A percentile compares a stretch with the other conserved stretches of the same genome.
These are phyloP conservation scores for Halichoerus grypus DNA, from an alignment of 2,113 vertebrate genomes.

Conservation along the genomic window DNA sequence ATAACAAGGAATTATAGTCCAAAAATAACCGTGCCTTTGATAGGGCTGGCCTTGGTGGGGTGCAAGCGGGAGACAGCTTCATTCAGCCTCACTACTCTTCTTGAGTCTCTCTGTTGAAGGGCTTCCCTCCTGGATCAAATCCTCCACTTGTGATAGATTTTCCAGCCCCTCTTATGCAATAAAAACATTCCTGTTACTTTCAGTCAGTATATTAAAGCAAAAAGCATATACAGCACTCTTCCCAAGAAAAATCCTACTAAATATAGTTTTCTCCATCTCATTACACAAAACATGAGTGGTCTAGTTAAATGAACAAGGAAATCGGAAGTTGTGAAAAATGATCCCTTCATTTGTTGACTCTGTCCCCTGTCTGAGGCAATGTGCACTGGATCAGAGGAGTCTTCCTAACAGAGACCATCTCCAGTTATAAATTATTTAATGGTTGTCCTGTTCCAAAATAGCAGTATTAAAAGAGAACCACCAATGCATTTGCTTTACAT, in stretches of 20 bases:
- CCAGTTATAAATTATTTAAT: constrained; percentile 56
- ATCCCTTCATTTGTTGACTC: not conserved
- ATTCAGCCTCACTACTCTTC: not conserved
- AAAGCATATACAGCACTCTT: not conserved
- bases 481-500: constrained; percentile 54
- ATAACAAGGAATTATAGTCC: not conserved
- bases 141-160: not conserved
- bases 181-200: not conserved
- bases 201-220: not conserved
- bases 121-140: not conserved
- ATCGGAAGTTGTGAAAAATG: not conserved
- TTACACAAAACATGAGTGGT: not conserved
- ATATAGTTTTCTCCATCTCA: not conserved
- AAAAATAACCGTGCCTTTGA: not conserved
- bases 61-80: not conserved
- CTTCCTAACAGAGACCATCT: not conserved
- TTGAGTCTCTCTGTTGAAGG: not conserved
- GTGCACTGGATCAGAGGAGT: not conserved
- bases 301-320: not conserved
- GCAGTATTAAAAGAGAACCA: constrained; percentile 34
- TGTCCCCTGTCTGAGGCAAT: not conserved
- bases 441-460: constrained; percentile 47
- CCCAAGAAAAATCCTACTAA: not conserved
- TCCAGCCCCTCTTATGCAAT: not conserved
- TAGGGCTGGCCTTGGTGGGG: not conserved